These are phyloP conservation scores for Phrynocephalus versicolor DNA, from an alignment of 2,113 vertebrate genomes.

Conservation along the genomic window DNA sequence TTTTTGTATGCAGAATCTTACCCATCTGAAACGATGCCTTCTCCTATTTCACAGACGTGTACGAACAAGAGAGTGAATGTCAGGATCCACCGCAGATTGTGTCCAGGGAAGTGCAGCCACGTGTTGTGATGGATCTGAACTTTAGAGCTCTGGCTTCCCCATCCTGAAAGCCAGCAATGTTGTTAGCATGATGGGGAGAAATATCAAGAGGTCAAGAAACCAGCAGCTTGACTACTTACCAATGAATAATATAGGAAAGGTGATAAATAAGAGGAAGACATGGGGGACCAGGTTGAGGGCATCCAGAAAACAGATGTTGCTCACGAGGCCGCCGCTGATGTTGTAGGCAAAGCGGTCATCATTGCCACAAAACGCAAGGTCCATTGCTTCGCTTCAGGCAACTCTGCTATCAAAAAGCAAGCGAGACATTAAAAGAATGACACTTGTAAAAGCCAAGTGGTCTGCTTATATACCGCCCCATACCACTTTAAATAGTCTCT, in stretches of 20 bases:
- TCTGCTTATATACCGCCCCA: no score
- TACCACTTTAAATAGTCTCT: no score
- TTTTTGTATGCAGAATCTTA: constrained; percentile 67
- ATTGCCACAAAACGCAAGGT: constrained; percentile 89
- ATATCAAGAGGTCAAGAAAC: background rate
- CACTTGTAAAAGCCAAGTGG: background rate
- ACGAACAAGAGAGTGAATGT: constrained; percentile 94
- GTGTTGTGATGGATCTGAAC: constrained; percentile 99
- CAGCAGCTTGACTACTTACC: constrained; percentile 75
- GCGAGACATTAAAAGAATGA: background rate
- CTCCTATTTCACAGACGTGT: constrained; percentile 96
- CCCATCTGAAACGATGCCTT: constrained; percentile 92
- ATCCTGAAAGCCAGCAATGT: constrained; percentile 75
- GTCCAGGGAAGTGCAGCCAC: constrained; percentile 97
- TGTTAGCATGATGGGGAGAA: background rate
- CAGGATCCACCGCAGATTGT: constrained; percentile 96
- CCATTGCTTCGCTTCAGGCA: constrained; percentile 72
- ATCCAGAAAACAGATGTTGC: constrained; percentile 96
- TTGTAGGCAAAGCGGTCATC: constrained; percentile 82
- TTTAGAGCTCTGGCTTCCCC: constrained; percentile 98
- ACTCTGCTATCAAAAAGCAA: constrained; percentile 45
- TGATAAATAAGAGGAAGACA: constrained; percentile 97
- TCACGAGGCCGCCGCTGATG: constrained; percentile 81
- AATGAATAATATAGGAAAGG: constrained; percentile 97
- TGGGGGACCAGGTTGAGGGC: constrained; percentile 97